These are phyloP conservation scores for Apostichopus japonicus DNA, from an alignment of 35 echinoderm and acorn worm species.

Conservation along the genomic window DNA sequence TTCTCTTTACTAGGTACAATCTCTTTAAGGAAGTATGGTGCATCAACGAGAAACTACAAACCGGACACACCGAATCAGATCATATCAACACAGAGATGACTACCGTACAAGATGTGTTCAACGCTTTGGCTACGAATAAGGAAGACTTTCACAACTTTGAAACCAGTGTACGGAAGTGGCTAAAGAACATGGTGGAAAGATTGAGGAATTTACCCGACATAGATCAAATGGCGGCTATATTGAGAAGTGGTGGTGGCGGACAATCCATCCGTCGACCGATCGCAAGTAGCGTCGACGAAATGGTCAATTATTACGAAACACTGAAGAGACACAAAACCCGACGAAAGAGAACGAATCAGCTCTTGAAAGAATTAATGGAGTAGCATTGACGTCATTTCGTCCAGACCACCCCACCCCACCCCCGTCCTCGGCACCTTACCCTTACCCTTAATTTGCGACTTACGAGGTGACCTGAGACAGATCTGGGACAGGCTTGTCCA, in stretches of 20 bases:
- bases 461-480: too few species aligned
- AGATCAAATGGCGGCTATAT: neutral
- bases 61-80: slow-evolving; percentile 25
- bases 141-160: slow-evolving; percentile 12
- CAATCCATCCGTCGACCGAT: neutral
- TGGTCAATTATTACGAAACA: slow-evolving; percentile 35
- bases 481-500: too few species aligned
- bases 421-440: too few species aligned
- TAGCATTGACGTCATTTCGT: too few species aligned
- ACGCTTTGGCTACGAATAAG: slow-evolving; percentile 32
- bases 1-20: slow-evolving; percentile 11
- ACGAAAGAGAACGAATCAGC: neutral
- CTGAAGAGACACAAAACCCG: neutral
- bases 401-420: too few species aligned
- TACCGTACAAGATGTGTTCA: slow-evolving; percentile 19
- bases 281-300: slow-evolving; percentile 10
- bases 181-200: slow-evolving; percentile 39
- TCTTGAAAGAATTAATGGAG: slow-evolving; percentile 28
- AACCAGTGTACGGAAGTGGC: neutral
- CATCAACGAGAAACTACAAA: slow-evolving; percentile 30
- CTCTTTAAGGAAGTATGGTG: slow-evolving; percentile 47
- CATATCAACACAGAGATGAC: slow-evolving; percentile 38
- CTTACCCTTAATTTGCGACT: too few species aligned
- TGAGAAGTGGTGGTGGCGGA: neutral
- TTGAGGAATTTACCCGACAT: slow-evolving; percentile 21